Conservation (phyloP, 2,113 vertebrate species). For the Gadus macrocephalus region DNA sequence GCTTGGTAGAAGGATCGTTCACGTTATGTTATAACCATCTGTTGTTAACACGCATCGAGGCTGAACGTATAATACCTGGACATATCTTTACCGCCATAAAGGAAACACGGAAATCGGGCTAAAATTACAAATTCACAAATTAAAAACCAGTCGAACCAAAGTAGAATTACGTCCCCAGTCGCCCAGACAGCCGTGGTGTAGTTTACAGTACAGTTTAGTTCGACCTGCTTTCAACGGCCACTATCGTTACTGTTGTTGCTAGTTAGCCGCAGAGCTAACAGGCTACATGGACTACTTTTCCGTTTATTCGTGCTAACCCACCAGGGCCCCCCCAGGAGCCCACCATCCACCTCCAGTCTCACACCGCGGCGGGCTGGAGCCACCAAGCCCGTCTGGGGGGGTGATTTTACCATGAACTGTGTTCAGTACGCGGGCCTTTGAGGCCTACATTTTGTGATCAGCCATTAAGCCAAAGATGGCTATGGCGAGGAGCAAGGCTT, state of each 20-base stretch:
- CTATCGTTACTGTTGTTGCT: constrained; percentile 46
- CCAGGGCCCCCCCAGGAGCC: constrained; percentile 24
- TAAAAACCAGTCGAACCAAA: background rate
- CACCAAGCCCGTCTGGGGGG: constrained; percentile 17
- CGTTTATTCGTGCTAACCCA: constrained; percentile 18
- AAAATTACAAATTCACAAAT: background rate
- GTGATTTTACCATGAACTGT: constrained; percentile 42
- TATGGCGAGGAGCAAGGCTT: constrained; percentile 80
- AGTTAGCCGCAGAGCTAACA: constrained; percentile 68
- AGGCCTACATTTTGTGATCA: constrained; percentile 89
- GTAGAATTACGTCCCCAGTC: background rate
- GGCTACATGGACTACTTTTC: constrained; percentile 48
- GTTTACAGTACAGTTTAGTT: constrained; percentile 10
- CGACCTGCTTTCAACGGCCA: constrained; percentile 31
- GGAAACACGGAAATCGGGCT: background rate
- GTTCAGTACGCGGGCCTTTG: constrained; percentile 79
- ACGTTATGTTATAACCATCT: background rate
- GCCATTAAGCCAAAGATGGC: constrained; percentile 92
- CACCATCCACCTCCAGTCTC: constrained; percentile 18
- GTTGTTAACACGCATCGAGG: background rate
- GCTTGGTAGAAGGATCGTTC: background rate
- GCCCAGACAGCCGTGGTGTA: constrained; percentile 23
- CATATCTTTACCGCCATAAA: background rate
- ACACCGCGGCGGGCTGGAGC: constrained; percentile 10
- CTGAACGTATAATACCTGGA: too few species aligned